Conservation (phyloP, 2,888 invertebrate species). For the Dryadula phaetusa region DNA sequence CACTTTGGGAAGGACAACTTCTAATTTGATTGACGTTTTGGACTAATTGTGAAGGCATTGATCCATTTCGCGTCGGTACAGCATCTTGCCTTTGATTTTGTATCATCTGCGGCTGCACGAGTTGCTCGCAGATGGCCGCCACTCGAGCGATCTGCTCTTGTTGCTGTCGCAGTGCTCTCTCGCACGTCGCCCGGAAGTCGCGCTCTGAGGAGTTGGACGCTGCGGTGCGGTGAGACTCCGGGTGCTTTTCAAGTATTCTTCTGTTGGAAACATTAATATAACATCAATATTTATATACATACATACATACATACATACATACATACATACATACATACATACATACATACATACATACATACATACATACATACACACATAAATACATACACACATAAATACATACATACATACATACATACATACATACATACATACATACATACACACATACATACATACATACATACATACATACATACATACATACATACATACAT, state of each 20-base stretch:
- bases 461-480: too few relatives aligned
- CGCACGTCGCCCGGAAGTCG: constrained; percentile 63
- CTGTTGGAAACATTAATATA: constrained; percentile 15
- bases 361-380: too few relatives aligned
- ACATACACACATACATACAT: too few relatives aligned
- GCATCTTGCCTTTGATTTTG: constrained; percentile 5
- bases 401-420: too few relatives aligned
- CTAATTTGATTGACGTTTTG: constrained; percentile 4
- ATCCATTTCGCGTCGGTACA: neutral
- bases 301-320: too few relatives aligned
- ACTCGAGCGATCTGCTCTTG: constrained; percentile 65
- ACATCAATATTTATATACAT: too few relatives aligned
- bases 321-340: too few relatives aligned
- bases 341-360: too few relatives aligned
- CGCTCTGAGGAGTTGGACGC: constrained; percentile 58
- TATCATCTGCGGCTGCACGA: constrained; percentile 52
- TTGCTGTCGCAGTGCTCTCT: constrained; percentile 65
- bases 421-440: too few relatives aligned
- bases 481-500: too few relatives aligned
- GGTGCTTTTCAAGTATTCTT: constrained; percentile 40
- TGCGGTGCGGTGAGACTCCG: constrained; percentile 37
- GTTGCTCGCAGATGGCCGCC: constrained; percentile 65
- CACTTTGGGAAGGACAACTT: neutral
- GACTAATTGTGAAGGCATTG: neutral
- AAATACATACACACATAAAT: too few relatives aligned